phyloP scores from a whole-genome alignment of 1,140 invertebrate genomes.

The Homalodisca vitripennis region DNA sequence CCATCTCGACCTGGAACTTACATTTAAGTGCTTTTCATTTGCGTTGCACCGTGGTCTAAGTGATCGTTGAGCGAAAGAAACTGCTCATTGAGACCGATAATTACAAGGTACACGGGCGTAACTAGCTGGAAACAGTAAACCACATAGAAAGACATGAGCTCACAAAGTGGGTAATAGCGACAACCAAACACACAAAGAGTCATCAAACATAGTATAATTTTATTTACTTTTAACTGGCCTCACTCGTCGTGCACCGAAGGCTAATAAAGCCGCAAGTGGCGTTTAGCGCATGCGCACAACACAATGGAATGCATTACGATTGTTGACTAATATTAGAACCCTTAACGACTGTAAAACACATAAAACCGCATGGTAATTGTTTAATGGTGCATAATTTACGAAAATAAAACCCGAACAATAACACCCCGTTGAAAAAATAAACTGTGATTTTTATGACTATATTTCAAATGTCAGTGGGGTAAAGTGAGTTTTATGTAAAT shows the following conservation, averaged over 20 bases:
- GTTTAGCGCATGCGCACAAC: not conserved
- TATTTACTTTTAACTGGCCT: slow-evolving; percentile 25
- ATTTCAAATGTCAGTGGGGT: slow-evolving; percentile 18
- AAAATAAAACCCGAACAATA: slow-evolving; percentile 22
- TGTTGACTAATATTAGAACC: slow-evolving; percentile 20
- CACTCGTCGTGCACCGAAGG: not conserved
- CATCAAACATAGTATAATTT: slow-evolving; percentile 22
- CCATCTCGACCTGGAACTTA: too few species aligned
- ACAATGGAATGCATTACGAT: slow-evolving; percentile 15
- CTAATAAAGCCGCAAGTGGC: not conserved
- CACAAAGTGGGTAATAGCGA: not conserved
- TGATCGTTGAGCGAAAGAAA: too few species aligned
- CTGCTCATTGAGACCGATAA: too few species aligned
- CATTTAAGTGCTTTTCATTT: too few species aligned
- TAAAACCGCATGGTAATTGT: slow-evolving; percentile 23
- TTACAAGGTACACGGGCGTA: too few species aligned
- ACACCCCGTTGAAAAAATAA: slow-evolving; percentile 22
- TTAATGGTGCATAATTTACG: slow-evolving; percentile 3
- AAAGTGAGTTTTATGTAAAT: slow-evolving; percentile 21
- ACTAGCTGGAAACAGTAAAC: too few species aligned
- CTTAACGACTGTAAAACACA: slow-evolving; percentile 13
- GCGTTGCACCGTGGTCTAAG: too few species aligned
- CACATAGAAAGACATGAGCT: too few species aligned
- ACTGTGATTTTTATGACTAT: slow-evolving; percentile 22
- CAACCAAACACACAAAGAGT: not conserved